Evolutionary conservation across 2,888 invertebrate species (phyloP).

Genomic region (Scaptomyza flava): DNA sequence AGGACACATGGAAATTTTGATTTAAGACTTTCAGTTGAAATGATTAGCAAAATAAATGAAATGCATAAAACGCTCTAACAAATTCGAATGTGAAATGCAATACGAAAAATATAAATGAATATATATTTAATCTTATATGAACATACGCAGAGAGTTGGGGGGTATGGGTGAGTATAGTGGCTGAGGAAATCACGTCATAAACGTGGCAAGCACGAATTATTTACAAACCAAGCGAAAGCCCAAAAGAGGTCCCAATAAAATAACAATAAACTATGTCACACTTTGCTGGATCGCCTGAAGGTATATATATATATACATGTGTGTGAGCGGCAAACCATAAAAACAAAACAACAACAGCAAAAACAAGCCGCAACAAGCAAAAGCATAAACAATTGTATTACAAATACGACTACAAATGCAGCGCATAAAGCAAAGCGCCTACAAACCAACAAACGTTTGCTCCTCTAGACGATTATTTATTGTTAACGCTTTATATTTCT

Average conservation of each 20-base stretch:
- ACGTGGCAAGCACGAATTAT: conserved; percentile 78
- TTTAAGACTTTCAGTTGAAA: neutral
- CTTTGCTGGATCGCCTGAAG: conserved; percentile 51
- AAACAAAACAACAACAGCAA: conserved; percentile 61
- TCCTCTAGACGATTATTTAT: conserved; percentile 75
- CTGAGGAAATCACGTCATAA: conserved; percentile 78
- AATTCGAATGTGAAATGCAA: conserved; percentile 27
- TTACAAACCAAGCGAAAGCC: conserved; percentile 78
- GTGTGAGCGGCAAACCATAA: conserved; percentile 62
- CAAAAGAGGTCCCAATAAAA: conserved; percentile 77
- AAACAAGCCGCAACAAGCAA: conserved; percentile 57
- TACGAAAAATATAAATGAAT: conserved; percentile 16
- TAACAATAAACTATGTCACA: conserved; percentile 77
- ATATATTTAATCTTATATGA: neutral
- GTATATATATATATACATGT: conserved; percentile 12
- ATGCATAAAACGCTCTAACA: conserved; percentile 30
- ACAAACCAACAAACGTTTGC: conserved; percentile 48
- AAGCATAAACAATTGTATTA: conserved; percentile 78
- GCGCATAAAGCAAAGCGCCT: conserved; percentile 62
- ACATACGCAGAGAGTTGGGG: neutral
- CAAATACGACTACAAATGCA: conserved; percentile 76
- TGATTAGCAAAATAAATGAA: neutral
- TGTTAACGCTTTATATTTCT: conserved; percentile 77
- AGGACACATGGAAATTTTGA: too few species aligned
- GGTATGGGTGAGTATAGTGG: conserved; percentile 28